Conservation (phyloP, 2,113 vertebrate species). For the Globicephala melas region DNA sequence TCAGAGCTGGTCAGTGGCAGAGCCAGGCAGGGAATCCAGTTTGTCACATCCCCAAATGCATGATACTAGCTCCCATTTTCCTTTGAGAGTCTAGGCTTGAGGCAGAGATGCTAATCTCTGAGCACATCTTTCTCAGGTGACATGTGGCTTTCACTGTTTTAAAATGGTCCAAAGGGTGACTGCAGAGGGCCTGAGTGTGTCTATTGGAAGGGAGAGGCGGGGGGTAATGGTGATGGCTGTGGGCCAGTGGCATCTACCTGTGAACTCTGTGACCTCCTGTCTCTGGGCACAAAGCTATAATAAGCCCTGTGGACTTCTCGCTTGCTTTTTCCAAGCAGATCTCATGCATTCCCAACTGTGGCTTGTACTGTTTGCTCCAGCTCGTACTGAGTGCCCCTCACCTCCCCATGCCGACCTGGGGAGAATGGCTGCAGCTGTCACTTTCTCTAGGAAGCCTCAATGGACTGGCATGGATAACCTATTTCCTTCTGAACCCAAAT, state of each 20-base stretch:
- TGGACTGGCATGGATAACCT: neutral
- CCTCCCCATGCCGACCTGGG: neutral
- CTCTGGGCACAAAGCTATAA: neutral
- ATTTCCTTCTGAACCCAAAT: neutral
- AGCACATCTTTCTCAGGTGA: neutral
- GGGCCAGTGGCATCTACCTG: neutral
- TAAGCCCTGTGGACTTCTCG: neutral
- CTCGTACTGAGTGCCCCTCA: neutral
- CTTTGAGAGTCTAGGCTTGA: neutral
- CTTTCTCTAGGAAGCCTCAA: neutral
- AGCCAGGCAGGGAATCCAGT: neutral
- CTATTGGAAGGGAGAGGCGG: neutral
- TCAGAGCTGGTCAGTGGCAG: neutral
- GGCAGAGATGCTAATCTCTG: neutral
- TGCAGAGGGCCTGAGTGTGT: neutral
- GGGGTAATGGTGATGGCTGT: neutral
- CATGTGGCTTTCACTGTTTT: neutral
- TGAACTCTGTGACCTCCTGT: neutral
- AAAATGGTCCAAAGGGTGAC: neutral
- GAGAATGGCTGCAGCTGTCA: neutral
- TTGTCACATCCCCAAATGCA: neutral
- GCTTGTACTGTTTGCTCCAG: neutral
- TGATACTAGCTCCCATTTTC: neutral
- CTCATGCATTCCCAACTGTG: neutral
- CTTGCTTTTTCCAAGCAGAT: neutral